A percentile compares a stretch with the other conserved stretches of the same genome.
phyloP scores from a whole-genome alignment of 1,140 invertebrate genomes.

The Lasioglossum baleicum region DNA sequence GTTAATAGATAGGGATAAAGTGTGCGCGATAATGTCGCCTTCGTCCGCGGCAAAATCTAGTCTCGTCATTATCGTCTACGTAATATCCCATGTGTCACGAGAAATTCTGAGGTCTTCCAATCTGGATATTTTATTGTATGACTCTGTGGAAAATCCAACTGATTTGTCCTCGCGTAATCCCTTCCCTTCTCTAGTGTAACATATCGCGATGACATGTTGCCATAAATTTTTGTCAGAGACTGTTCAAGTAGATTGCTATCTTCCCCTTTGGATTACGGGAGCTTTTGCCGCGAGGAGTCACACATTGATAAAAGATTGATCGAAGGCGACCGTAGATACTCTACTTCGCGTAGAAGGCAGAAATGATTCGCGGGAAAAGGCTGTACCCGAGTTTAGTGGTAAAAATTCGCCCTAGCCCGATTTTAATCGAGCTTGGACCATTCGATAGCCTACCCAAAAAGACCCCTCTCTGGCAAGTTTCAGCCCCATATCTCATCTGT shows the following conservation, averaged over 20 bases:
- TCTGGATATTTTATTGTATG: not conserved
- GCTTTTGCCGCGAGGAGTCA: no score
- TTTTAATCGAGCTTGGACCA: no score
- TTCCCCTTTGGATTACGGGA: not conserved
- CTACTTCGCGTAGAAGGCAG: not conserved
- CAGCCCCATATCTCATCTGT: no score
- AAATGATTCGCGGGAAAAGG: not conserved
- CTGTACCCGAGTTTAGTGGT: not conserved
- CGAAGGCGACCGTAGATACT: no score
- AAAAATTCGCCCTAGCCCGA: no score
- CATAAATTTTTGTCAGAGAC: not conserved
- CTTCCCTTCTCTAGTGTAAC: not conserved
- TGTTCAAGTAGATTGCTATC: not conserved
- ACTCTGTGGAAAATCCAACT: not conserved
- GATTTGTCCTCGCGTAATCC: not conserved
- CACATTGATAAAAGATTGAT: no score
- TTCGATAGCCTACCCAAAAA: no score
- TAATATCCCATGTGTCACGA: not conserved
- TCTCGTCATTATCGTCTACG: not conserved
- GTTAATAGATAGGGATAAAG: no score
- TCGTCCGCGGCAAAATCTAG: not conserved
- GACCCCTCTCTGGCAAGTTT: no score
- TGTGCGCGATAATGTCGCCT: no score
- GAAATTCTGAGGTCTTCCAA: not conserved
- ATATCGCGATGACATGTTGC: not conserved